These are phyloP conservation scores for Camelus bactrianus DNA, from an alignment of 2,113 vertebrate species.

Conservation along the genomic window DNA sequence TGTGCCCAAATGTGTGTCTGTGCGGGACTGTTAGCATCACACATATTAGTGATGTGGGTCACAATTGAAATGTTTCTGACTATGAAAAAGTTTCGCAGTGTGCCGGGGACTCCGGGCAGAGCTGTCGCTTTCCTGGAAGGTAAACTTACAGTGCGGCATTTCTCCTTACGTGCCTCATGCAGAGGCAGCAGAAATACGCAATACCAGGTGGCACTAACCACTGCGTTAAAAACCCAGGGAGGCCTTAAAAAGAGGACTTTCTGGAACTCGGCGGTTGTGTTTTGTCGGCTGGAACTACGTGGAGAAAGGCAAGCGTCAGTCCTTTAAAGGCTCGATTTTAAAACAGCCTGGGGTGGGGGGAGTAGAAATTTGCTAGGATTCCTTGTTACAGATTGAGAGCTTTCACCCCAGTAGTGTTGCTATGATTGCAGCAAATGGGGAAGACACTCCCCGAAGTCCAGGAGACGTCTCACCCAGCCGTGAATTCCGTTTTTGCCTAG, in stretches of 20 bases:
- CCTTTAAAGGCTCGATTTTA: conserved; percentile 49
- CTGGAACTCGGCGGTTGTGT: not conserved
- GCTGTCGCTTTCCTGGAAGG: not conserved
- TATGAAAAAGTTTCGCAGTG: conserved; percentile 20
- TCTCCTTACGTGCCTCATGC: not conserved
- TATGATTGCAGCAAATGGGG: not conserved
- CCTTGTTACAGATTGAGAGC: not conserved
- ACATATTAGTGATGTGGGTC: not conserved
- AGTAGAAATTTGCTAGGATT: not conserved
- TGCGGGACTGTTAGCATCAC: not conserved
- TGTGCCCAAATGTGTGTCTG: not conserved
- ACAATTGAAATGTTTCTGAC: not conserved
- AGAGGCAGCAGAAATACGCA: not conserved
- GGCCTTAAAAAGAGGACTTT: not conserved
- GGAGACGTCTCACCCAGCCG: not conserved
- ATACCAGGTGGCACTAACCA: not conserved
- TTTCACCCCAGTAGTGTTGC: not conserved
- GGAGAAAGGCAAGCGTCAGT: not conserved
- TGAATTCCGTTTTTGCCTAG: not conserved
- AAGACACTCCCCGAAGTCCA: not conserved
- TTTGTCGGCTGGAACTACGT: not conserved
- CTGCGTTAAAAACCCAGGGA: not conserved
- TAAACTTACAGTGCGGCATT: not conserved
- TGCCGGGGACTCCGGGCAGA: not conserved
- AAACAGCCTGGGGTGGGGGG: not conserved